phyloP scores from a whole-genome alignment of 2,113 vertebrate species.

The Arenaria interpres region DNA sequence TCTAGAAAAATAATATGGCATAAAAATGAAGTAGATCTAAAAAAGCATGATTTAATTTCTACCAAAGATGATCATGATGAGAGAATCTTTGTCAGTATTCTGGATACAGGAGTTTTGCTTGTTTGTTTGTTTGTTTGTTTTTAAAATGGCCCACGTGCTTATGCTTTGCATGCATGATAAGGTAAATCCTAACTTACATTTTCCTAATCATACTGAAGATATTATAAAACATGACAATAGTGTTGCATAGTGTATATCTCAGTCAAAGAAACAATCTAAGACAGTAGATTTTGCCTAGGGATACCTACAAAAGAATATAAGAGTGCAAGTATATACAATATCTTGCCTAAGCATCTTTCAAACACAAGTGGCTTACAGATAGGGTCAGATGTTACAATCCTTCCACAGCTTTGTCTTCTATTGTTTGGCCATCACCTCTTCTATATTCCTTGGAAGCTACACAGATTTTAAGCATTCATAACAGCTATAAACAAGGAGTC shows the following conservation, averaged over 20 bases:
- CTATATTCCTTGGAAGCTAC: neutral
- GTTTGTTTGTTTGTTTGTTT: neutral
- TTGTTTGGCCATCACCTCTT: neutral
- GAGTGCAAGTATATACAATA: neutral
- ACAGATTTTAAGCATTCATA: neutral
- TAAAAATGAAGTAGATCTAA: neutral
- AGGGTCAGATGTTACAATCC: neutral
- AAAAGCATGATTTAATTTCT: neutral
- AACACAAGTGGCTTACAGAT: neutral
- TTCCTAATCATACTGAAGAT: neutral
- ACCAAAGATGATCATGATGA: neutral
- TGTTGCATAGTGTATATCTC: neutral
- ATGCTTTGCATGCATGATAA: neutral
- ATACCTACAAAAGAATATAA: neutral
- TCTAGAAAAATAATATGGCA: neutral
- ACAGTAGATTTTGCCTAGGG: neutral
- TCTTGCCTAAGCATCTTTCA: neutral
- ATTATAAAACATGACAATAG: neutral
- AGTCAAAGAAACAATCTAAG: neutral
- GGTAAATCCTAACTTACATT: neutral
- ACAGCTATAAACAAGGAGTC: neutral
- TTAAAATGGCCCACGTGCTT: neutral
- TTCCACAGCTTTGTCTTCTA: neutral
- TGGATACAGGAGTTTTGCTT: neutral
- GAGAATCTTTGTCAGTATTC: neutral